These are phyloP conservation scores for Drosophila nasuta DNA, from an alignment of 1,140 invertebrate species.

Conservation along the genomic window DNA sequence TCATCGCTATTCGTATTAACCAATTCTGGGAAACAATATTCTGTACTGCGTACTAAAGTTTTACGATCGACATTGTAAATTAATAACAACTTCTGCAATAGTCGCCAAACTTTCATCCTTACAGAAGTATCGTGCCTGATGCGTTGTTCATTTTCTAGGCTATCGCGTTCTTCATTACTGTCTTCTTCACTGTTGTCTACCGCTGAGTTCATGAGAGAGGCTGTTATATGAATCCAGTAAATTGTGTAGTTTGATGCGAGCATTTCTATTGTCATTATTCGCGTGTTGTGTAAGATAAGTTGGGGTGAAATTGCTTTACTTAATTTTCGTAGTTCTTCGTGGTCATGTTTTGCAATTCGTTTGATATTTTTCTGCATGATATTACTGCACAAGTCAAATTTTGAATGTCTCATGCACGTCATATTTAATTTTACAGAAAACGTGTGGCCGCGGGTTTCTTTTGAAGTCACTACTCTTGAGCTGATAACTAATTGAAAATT, in stretches of 20 bases:
- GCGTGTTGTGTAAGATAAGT: slow-evolving; percentile 67
- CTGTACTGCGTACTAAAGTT: slow-evolving; percentile 50
- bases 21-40: slow-evolving; percentile 72
- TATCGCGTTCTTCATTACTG: slow-evolving; percentile 49
- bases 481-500: slow-evolving; percentile 58
- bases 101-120: slow-evolving; percentile 36
- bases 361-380: slow-evolving; percentile 6
- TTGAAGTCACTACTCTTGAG: slow-evolving; percentile 63
- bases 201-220: slow-evolving; percentile 40
- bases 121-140: slow-evolving; percentile 40
- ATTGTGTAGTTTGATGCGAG: neutral
- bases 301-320: slow-evolving; percentile 7
- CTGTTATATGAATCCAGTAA: slow-evolving; percentile 51
- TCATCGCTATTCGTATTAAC: slow-evolving; percentile 1
- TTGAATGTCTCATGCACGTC: slow-evolving; percentile 6
- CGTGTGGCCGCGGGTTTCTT: slow-evolving; percentile 63
- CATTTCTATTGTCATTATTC: slow-evolving; percentile 50
- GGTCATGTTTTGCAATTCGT: slow-evolving; percentile 24
- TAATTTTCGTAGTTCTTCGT: neutral
- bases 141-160: slow-evolving; percentile 22
- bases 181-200: slow-evolving; percentile 44
- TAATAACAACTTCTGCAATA: slow-evolving; percentile 25
- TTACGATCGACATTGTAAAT: neutral
- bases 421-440: slow-evolving; percentile 71
- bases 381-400: slow-evolving; percentile 3